phyloP scores from a whole-genome alignment of 2,888 invertebrate genomes.

The Arrhopalites spinosus region DNA sequence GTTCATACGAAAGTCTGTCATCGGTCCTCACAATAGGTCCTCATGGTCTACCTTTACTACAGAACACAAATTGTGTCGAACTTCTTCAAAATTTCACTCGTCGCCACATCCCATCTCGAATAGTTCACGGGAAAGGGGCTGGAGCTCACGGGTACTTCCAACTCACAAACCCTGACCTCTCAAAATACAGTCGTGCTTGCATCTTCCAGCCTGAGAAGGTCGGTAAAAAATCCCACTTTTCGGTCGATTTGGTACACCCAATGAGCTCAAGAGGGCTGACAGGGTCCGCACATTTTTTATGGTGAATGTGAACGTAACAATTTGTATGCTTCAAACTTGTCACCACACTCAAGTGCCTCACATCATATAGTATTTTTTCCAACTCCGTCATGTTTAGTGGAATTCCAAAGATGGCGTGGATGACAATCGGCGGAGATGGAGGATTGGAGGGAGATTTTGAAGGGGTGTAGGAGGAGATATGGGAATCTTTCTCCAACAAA shows the following conservation, averaged over 20 bases:
- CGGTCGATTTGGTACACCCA: constrained; percentile 82
- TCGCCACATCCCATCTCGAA: constrained; percentile 72
- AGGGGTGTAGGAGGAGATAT: no score
- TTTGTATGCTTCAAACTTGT: no score
- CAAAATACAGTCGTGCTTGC: constrained; percentile 76
- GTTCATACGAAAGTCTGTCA: constrained; percentile 33
- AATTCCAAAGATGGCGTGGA: no score
- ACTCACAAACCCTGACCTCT: constrained; percentile 79
- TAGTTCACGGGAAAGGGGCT: constrained; percentile 80
- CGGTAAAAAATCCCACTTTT: constrained; percentile 78
- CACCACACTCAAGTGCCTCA: no score
- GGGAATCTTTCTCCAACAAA: no score
- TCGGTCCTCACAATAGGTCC: constrained; percentile 75
- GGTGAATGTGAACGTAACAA: no score
- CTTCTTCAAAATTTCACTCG: constrained; percentile 76
- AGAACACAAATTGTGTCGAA: constrained; percentile 80
- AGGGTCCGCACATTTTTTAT: constrained; percentile 37
- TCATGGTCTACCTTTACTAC: constrained; percentile 81
- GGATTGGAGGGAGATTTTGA: no score
- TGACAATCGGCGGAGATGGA: no score
- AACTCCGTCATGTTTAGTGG: no score
- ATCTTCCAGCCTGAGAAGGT: constrained; percentile 69
- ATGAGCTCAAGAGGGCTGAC: constrained; percentile 74
- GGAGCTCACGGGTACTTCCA: constrained; percentile 84
- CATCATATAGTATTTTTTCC: no score